phyloP scores from a whole-genome alignment of 2,888 invertebrate genomes.

The Ceramica pisi region DNA sequence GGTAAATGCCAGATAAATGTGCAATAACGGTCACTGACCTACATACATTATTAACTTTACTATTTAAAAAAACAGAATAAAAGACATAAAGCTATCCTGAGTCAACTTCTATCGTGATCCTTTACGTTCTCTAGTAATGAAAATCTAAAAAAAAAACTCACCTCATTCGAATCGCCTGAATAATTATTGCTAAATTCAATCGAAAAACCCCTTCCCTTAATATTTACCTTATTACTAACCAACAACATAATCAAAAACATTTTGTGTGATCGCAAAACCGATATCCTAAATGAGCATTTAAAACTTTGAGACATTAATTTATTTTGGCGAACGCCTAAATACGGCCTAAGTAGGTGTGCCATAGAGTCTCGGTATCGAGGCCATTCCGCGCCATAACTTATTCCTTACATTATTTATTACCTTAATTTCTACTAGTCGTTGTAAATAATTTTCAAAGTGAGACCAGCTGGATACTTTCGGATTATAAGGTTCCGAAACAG shows the following conservation, averaged over 20 bases:
- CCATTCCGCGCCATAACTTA: constrained; percentile 54
- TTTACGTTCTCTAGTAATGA: no score
- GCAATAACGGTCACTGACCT: no score
- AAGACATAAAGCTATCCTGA: no score
- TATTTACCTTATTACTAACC: constrained; percentile 42
- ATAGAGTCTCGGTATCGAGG: constrained; percentile 57
- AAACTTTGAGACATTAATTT: constrained; percentile 58
- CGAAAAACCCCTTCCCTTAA: constrained; percentile 4
- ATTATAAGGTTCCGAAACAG: constrained; percentile 34
- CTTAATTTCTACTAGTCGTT: constrained; percentile 57
- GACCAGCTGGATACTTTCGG: constrained; percentile 44
- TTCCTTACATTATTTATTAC: constrained; percentile 55
- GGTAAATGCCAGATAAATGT: no score
- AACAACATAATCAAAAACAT: constrained; percentile 32
- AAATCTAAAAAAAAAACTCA: no score
- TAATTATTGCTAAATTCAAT: background rate
- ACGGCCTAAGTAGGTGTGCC: constrained; percentile 34
- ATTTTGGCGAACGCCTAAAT: constrained; percentile 50
- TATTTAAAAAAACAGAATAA: no score
- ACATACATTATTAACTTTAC: no score
- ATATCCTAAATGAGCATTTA: constrained; percentile 47
- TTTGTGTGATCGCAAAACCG: constrained; percentile 41
- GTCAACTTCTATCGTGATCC: no score
- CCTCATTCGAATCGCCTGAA: background rate
- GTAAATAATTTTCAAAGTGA: constrained; percentile 47